Percentiles rank a stretch among this genome's conserved stretches.
Conservation (phyloP, 2,888 invertebrate genomes). For the Rhopalosiphum nymphaeae region DNA sequence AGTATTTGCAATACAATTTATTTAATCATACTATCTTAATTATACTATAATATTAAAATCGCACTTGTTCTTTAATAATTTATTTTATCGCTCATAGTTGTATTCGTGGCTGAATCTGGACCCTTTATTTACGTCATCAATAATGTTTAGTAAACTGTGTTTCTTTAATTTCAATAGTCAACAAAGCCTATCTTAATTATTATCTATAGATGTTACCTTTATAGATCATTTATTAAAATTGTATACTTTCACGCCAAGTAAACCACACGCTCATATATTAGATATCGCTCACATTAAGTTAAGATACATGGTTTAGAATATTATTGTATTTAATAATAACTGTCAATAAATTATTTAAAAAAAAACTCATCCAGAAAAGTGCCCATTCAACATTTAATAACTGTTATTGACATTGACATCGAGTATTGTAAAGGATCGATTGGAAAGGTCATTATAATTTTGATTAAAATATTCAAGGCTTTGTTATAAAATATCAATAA, state of each 20-base stretch:
- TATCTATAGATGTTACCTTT: background rate
- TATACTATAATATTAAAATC: background rate
- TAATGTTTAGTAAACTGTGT: background rate
- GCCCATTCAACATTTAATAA: background rate
- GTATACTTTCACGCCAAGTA: background rate
- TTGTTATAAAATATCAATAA: background rate
- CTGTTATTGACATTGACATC: background rate
- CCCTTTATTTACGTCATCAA: background rate
- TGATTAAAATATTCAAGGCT: background rate
- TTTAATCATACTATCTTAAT: background rate
- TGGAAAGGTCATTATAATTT: constrained; percentile 10
- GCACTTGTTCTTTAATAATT: background rate
- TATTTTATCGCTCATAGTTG: background rate
- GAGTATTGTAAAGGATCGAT: background rate
- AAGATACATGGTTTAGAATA: background rate
- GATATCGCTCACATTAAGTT: background rate
- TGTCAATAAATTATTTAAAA: background rate
- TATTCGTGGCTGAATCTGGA: background rate
- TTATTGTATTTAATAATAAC: background rate
- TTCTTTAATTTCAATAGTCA: background rate
- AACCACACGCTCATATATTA: background rate
- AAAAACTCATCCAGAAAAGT: background rate
- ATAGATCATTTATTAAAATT: background rate
- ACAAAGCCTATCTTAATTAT: background rate
- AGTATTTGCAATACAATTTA: background rate